These are phyloP conservation scores for Tadarida brasiliensis DNA, from an alignment of 2,797 vertebrate species.

Conservation along the genomic window DNA sequence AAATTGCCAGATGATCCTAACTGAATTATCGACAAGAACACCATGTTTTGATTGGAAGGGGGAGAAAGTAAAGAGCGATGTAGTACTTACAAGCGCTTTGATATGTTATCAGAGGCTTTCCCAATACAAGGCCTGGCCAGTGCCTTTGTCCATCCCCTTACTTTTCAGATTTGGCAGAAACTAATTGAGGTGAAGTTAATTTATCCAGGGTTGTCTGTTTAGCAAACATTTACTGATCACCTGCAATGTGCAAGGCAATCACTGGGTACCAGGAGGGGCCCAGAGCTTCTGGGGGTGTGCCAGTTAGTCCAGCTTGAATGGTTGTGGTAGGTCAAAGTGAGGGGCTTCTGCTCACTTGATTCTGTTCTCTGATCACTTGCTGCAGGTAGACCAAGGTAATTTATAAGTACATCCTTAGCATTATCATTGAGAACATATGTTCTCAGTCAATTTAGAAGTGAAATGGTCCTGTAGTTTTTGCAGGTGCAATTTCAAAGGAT, in stretches of 20 bases:
- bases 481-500: neutral
- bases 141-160: neutral
- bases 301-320: fast-evolving
- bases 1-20: neutral
- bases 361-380: neutral
- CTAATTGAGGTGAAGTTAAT: neutral
- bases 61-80: neutral
- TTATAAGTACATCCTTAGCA: neutral
- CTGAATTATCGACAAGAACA: neutral
- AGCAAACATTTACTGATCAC: neutral
- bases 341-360: neutral
- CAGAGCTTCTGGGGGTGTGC: neutral
- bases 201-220: neutral
- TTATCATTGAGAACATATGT: neutral
- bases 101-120: neutral
- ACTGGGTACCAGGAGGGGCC: fast-evolving
- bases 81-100: neutral
- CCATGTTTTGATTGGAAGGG: neutral
- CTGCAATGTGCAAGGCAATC: fast-evolving
- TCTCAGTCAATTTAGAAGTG: neutral
- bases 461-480: neutral
- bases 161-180: neutral
- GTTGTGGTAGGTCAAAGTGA: neutral
- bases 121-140: neutral
- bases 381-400: neutral